A percentile compares a stretch with the other conserved stretches of the same genome.
Evolutionary conservation across 1,140 invertebrate genomes (phyloP).

Genomic region (Hylaeus anthracinus): DNA sequence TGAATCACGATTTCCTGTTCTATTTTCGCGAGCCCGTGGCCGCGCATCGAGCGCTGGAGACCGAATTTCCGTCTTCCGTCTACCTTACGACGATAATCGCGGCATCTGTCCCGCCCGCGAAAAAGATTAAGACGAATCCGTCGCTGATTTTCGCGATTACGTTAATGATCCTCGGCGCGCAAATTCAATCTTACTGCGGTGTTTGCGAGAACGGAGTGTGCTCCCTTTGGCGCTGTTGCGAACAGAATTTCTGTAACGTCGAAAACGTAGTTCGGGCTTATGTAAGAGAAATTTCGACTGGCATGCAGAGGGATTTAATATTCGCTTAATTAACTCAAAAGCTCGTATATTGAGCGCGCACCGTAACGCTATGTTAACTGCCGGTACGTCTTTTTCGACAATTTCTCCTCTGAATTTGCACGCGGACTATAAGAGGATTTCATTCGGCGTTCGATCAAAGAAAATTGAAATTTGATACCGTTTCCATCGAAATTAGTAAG

Average conservation of each 20-base stretch:
- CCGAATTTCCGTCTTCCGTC: not conserved
- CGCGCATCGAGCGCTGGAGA: not conserved
- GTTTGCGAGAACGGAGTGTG: not conserved
- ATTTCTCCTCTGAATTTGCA: not conserved
- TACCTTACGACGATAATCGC: no score
- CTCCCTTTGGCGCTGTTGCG: not conserved
- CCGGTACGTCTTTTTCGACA: not conserved
- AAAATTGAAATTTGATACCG: not conserved
- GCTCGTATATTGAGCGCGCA: not conserved
- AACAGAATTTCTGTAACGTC: slow-evolving; percentile 3
- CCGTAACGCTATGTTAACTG: slow-evolving; percentile 8
- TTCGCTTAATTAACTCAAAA: slow-evolving; percentile 27
- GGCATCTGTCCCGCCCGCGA: not conserved
- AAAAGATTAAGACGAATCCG: slow-evolving; percentile 5
- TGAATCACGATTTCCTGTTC: slow-evolving; percentile 16
- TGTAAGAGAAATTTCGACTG: slow-evolving; percentile 26
- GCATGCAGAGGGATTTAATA: slow-evolving; percentile 17
- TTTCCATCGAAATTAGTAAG: not conserved
- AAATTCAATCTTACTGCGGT: slow-evolving; percentile 20
- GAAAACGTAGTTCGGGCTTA: slow-evolving; percentile 11
- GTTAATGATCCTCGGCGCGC: not conserved
- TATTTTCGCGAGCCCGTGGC: slow-evolving; percentile 8
- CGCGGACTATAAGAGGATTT: not conserved
- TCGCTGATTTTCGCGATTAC: slow-evolving; percentile 18
- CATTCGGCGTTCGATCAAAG: not conserved